Percentiles rank a stretch among this genome's conserved stretches.
phyloP scores from a whole-genome alignment of 2,888 invertebrate species.

The Plutella xylostella region DNA sequence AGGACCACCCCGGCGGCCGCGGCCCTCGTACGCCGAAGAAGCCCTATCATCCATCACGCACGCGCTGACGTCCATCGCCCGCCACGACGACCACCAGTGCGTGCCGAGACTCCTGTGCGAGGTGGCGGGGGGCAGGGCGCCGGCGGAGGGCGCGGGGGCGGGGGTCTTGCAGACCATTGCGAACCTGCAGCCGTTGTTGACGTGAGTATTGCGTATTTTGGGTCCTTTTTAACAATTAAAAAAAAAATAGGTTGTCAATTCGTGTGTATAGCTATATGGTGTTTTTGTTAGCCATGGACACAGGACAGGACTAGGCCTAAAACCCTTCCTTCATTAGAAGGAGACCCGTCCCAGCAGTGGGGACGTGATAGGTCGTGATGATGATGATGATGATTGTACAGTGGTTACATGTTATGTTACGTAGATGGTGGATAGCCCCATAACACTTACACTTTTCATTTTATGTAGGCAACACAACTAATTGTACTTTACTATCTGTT shows the following conservation, averaged over 20 bases:
- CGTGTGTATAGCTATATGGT: background rate
- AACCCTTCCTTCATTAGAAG: too few relatives aligned
- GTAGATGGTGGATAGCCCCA: too few relatives aligned
- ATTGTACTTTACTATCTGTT: conserved; percentile 30
- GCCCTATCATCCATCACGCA: conserved; percentile 43
- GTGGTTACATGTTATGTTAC: background rate
- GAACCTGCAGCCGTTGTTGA: conserved; percentile 66
- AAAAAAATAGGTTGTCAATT: background rate
- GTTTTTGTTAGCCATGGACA: too few relatives aligned
- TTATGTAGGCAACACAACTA: too few relatives aligned
- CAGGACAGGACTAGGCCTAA: too few relatives aligned
- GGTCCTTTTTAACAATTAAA: background rate
- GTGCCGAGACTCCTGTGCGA: conserved; percentile 85
- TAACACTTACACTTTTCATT: too few relatives aligned
- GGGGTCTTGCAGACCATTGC: conserved; percentile 44
- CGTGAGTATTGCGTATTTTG: conserved; percentile 52
- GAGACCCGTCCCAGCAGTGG: too few relatives aligned
- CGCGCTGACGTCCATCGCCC: conserved; percentile 55
- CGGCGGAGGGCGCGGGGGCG: conserved; percentile 28
- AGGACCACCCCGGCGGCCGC: conserved; percentile 34
- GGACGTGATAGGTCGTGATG: too few relatives aligned
- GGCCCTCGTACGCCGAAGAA: conserved; percentile 34
- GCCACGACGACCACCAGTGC: conserved; percentile 83
- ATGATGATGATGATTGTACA: too few relatives aligned
- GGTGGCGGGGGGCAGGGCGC: conserved; percentile 67